phyloP scores from a whole-genome alignment of 2,888 invertebrate species.

The Polydesmus complanatus region DNA sequence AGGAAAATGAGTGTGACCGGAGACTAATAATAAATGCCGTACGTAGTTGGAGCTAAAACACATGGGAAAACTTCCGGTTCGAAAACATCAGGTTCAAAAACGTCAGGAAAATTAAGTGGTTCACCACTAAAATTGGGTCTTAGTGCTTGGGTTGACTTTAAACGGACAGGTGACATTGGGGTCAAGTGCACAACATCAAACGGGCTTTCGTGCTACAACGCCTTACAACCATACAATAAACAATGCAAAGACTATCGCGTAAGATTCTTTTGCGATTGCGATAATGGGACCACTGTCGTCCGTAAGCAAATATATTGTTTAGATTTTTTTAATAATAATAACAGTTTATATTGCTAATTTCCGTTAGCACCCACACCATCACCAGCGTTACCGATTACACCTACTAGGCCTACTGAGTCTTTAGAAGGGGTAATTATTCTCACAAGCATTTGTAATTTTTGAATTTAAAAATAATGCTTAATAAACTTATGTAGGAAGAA shows the following conservation, averaged over 20 bases:
- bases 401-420: slow-evolving; percentile 1
- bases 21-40: too few relatives aligned
- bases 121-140: too few relatives aligned
- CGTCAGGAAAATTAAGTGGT: not conserved
- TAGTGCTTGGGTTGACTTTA: slow-evolving; percentile 20
- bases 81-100: not conserved
- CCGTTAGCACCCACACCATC: not conserved
- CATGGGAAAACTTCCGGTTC: not conserved
- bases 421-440: not conserved
- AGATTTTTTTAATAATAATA: too few relatives aligned
- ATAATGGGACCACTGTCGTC: slow-evolving; percentile 11
- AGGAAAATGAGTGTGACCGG: too few relatives aligned
- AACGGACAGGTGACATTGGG: slow-evolving; percentile 22
- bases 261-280: slow-evolving; percentile 21
- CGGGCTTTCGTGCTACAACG: slow-evolving; percentile 22
- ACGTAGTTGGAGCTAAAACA: not conserved
- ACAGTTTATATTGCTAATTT: not conserved
- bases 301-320: not conserved
- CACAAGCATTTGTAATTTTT: too few relatives aligned
- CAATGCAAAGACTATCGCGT: slow-evolving; percentile 20
- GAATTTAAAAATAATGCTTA: too few relatives aligned
- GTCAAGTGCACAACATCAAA: slow-evolving; percentile 21
- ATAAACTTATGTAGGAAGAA: not conserved
- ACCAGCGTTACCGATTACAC: not conserved
- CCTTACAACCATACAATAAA: slow-evolving; percentile 16